Evolutionary conservation across 2,113 vertebrate species (phyloP).

Genomic region (Anseranas semipalmata): DNA sequence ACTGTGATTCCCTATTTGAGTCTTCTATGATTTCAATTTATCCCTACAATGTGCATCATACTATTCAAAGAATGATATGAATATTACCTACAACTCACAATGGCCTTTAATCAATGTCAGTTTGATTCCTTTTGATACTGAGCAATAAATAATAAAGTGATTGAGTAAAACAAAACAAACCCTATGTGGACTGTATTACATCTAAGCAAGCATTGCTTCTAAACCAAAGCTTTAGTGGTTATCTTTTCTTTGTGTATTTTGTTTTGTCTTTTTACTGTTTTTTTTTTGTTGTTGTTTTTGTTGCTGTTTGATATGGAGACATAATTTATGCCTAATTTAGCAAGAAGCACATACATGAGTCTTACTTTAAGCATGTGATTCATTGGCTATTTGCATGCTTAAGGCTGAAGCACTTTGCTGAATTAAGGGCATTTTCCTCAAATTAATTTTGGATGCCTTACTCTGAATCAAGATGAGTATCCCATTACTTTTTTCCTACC

Average conservation of each 20-base stretch:
- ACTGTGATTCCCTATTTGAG: constrained; percentile 72
- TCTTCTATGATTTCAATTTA: constrained; percentile 41
- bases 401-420: constrained; percentile 16
- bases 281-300: constrained; percentile 9
- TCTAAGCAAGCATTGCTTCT: constrained; percentile 34
- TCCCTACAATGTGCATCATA: constrained; percentile 39
- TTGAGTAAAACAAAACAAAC: constrained; percentile 49
- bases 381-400: constrained; percentile 29
- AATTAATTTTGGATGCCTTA: constrained; percentile 51
- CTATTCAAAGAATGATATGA: constrained; percentile 43
- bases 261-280: constrained; percentile 3
- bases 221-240: constrained; percentile 58
- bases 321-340: constrained; percentile 33
- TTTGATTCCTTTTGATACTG: constrained; percentile 75
- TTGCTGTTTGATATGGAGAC: neutral
- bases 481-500: neutral
- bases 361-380: constrained; percentile 39
- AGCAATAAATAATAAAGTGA: constrained; percentile 78
- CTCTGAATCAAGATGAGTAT: constrained; percentile 26
- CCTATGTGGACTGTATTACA: constrained; percentile 34
- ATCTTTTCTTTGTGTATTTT: neutral
- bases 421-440: constrained; percentile 11
- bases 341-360: constrained; percentile 4
- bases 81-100: constrained; percentile 63
- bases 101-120: constrained; percentile 73